Conservation (phyloP, 2,888 invertebrate species). For the Epirrhoe tristata region DNA sequence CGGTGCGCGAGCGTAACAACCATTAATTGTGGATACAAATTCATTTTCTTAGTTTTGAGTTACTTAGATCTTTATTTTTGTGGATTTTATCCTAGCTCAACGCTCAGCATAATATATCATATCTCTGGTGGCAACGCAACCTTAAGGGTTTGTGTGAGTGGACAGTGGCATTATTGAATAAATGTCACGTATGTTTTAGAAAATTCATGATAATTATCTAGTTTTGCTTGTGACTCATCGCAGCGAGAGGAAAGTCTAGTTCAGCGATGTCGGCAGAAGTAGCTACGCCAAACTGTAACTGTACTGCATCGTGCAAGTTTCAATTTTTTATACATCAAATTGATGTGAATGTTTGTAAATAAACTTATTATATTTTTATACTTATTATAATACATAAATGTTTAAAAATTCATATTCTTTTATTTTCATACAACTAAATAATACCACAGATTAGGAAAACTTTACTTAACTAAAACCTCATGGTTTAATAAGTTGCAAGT, state of each 20-base stretch:
- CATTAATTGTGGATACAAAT: background rate
- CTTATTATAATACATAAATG: slow-evolving; percentile 67
- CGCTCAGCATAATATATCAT: background rate
- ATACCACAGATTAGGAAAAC: background rate
- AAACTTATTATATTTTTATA: slow-evolving; percentile 76
- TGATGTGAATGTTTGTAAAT: slow-evolving; percentile 83
- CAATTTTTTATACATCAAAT: slow-evolving; percentile 77
- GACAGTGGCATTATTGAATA: background rate
- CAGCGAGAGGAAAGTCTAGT: slow-evolving; percentile 39
- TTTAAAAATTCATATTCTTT: slow-evolving; percentile 53
- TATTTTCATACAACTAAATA: slow-evolving; percentile 10
- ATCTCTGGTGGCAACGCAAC: background rate
- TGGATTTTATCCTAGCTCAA: background rate
- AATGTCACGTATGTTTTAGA: background rate
- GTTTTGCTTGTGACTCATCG: slow-evolving; percentile 6
- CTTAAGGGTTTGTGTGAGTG: background rate
- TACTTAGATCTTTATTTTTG: background rate
- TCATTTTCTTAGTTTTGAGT: background rate
- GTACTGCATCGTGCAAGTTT: slow-evolving; percentile 58
- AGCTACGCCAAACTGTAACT: slow-evolving; percentile 57
- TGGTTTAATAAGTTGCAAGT: background rate
- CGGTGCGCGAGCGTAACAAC: background rate
- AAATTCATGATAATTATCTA: slow-evolving; percentile 7
- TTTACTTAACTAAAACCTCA: background rate
- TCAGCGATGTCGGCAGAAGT: slow-evolving; percentile 49